Evolutionary conservation across 2,888 invertebrate species (phyloP).

Genomic region (Amblyjoppa fuscipennis): DNA sequence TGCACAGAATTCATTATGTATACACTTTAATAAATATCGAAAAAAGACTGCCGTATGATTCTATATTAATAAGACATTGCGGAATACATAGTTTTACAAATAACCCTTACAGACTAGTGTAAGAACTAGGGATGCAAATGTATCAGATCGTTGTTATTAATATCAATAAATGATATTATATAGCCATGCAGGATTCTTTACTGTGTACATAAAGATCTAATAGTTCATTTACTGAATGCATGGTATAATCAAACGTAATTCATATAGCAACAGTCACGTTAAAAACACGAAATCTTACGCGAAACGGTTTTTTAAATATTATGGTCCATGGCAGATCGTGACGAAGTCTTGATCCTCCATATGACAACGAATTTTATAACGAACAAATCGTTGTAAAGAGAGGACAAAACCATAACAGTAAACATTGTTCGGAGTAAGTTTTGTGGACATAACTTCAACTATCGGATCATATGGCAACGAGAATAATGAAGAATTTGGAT

Average conservation of each 20-base stretch:
- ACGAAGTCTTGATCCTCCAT: constrained; percentile 6
- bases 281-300: constrained; percentile 10
- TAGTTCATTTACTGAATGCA: constrained; percentile 55
- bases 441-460: constrained; percentile 30
- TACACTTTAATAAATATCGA: constrained; percentile 61
- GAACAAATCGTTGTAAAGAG: constrained; percentile 28
- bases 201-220: constrained; percentile 54
- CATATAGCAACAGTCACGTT: constrained; percentile 60
- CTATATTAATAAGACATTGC: constrained; percentile 49
- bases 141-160: constrained; percentile 35
- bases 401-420: constrained; percentile 4
- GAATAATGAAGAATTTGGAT: constrained; percentile 50
- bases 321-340: constrained; percentile 3
- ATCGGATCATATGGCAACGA: constrained; percentile 42
- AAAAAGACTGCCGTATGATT: constrained; percentile 35
- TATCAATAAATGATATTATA: constrained; percentile 42
- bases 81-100: constrained; percentile 65
- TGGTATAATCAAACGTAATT: constrained; percentile 62
- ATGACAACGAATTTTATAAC: background rate
- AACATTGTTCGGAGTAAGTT: constrained; percentile 13
- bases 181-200: constrained; percentile 61
- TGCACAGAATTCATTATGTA: constrained; percentile 66
- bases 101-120: constrained; percentile 55
- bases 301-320: constrained; percentile 13
- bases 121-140: constrained; percentile 53